A percentile compares a stretch with the other conserved stretches of the same genome.
phyloP scores from a whole-genome alignment of 1,140 invertebrate genomes.

The Conus ventricosus region DNA sequence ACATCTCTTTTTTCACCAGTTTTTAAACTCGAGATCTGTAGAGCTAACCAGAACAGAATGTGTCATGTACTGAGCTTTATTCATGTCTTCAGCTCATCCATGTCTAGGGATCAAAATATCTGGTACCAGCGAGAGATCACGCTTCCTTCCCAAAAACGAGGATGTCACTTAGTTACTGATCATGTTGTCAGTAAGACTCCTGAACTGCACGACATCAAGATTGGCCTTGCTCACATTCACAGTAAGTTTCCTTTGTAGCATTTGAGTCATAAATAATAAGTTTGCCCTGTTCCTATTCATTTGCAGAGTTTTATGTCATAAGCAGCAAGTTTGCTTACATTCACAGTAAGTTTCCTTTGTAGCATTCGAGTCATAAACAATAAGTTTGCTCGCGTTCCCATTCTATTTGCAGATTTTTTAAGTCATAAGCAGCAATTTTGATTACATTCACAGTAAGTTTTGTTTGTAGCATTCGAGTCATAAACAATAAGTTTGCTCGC shows the following conservation, averaged over 20 bases:
- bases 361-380: neutral
- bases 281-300: conserved; percentile 90
- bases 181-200: conserved; percentile 95
- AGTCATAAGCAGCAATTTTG: conserved; percentile 80
- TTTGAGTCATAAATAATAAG: neutral
- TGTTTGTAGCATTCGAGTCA: neutral
- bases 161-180: conserved; percentile 95
- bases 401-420: conserved; percentile 90
- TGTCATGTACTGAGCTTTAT: too few species aligned
- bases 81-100: conserved; percentile 16
- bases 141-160: conserved; percentile 93
- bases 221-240: conserved; percentile 96
- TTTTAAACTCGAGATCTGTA: too few species aligned
- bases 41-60: too few species aligned
- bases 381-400: conserved; percentile 86
- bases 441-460: neutral
- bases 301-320: conserved; percentile 92
- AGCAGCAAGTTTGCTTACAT: conserved; percentile 1
- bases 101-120: conserved; percentile 77
- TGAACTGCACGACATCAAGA: conserved; percentile 92
- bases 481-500: conserved; percentile 77
- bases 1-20: too few species aligned
- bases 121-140: conserved; percentile 98
- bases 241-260: conserved; percentile 81
- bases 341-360: neutral